Percentiles rank a stretch among this genome's conserved stretches.
Evolutionary conservation across 2,113 vertebrate species (phyloP).

Genomic region (Hypomesus transpacificus): DNA sequence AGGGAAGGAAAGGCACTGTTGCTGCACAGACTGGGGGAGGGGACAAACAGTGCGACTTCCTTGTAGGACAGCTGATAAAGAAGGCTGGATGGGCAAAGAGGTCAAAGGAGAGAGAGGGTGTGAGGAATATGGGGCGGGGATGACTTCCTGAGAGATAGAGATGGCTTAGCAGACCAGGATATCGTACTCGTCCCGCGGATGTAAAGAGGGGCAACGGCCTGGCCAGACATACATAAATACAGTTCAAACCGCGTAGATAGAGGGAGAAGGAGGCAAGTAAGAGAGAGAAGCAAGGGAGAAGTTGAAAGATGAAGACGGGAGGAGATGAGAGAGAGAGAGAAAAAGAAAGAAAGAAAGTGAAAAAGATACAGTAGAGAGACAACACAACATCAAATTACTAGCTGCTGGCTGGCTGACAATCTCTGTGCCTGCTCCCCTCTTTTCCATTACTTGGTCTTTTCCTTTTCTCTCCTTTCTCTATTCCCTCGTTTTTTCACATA

Average conservation of each 20-base stretch:
- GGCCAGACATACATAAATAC: no score
- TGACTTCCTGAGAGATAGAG: background rate
- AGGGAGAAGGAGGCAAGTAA: slow-evolving; percentile 10
- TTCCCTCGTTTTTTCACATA: background rate
- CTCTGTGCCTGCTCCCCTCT: background rate
- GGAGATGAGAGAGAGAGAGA: slow-evolving; percentile 22
- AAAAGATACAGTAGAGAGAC: background rate
- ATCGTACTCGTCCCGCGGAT: no score
- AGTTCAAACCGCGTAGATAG: background rate
- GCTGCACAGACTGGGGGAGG: no score
- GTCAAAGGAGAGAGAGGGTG: background rate
- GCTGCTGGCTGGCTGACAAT: slow-evolving; percentile 34
- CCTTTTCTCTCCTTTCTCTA: background rate
- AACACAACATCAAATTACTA: slow-evolving; percentile 53
- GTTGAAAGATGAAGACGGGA: slow-evolving; percentile 4
- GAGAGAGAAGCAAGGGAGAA: slow-evolving; percentile 37
- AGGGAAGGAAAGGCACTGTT: no score
- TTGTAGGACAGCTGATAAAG: background rate
- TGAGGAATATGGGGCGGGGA: no score
- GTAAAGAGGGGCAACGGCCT: no score
- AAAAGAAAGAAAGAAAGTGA: slow-evolving; percentile 14
- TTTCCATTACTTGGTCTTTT: no score
- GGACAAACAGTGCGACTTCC: no score
- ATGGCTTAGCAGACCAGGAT: background rate
- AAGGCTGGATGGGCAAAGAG: background rate